phyloP scores from a whole-genome alignment of 2,113 vertebrate genomes.

The Chaetops frenatus region DNA sequence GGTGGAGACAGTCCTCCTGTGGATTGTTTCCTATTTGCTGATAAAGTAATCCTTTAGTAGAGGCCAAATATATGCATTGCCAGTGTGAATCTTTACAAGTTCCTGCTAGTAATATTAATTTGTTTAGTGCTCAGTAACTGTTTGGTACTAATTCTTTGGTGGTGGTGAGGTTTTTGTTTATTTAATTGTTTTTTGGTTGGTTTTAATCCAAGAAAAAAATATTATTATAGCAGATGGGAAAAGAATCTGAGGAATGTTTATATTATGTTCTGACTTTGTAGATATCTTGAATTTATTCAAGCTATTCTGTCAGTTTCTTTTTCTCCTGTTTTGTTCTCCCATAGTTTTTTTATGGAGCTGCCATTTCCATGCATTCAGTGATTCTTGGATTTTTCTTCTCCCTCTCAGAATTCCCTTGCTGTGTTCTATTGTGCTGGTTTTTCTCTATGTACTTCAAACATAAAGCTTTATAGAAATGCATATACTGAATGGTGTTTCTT shows the following conservation, averaged over 20 bases:
- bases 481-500: background rate
- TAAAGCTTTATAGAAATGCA: background rate
- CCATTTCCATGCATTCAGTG: background rate
- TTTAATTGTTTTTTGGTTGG: background rate
- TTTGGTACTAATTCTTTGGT: background rate
- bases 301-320: background rate
- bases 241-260: background rate
- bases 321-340: background rate
- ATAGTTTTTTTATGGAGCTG: background rate
- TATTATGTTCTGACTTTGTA: background rate
- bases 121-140: background rate
- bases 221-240: background rate
- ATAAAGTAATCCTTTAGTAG: background rate
- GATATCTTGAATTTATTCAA: background rate
- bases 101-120: background rate
- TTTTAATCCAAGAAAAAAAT: background rate
- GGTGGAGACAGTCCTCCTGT: background rate
- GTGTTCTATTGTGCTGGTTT: background rate
- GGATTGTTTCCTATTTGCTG: background rate
- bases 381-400: background rate
- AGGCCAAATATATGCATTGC: background rate
- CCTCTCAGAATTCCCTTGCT: background rate
- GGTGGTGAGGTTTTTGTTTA: background rate
- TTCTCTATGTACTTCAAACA: background rate
- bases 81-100: background rate